A percentile compares a stretch with the other conserved stretches of the same genome.
Conservation (phyloP, 2,113 vertebrate species). For the Emydura subglobosa region DNA sequence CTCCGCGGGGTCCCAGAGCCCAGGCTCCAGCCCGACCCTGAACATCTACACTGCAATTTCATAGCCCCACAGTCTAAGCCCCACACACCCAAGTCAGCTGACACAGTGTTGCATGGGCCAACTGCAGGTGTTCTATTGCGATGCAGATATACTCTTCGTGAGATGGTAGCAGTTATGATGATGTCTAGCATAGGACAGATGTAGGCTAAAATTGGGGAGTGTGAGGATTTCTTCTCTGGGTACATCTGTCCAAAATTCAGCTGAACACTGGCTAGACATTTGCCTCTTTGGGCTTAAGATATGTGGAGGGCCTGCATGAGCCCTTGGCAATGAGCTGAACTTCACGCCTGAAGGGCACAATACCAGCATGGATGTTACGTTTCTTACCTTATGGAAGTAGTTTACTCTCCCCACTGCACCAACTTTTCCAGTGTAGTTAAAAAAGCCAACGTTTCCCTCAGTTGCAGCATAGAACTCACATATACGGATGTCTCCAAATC, state of each 20-base stretch:
- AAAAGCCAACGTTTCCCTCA: slow-evolving; percentile 88
- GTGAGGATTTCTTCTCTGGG: not conserved
- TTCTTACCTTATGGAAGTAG: slow-evolving; percentile 83
- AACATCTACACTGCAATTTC: not conserved
- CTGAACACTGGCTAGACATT: not conserved
- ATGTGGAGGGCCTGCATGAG: too few relatives aligned
- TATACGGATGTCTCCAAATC: slow-evolving; percentile 86
- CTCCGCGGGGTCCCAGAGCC: not conserved
- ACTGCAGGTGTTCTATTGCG: not conserved
- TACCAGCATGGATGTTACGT: not conserved
- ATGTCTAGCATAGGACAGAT: not conserved
- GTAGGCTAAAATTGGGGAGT: not conserved
- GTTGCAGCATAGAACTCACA: slow-evolving; percentile 90
- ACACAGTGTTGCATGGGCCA: not conserved
- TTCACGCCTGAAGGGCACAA: not conserved
- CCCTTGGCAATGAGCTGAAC: not conserved
- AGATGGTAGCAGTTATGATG: not conserved
- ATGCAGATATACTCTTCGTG: not conserved
- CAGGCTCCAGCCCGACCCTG: not conserved
- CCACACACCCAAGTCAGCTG: not conserved
- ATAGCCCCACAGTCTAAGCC: not conserved
- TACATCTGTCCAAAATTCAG: not conserved
- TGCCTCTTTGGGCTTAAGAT: not conserved
- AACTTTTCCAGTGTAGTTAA: slow-evolving; percentile 88
- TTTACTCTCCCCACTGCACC: slow-evolving; percentile 86